These are phyloP conservation scores for Falco concolor DNA, from an alignment of 2,797 vertebrate species.

Conservation along the genomic window DNA sequence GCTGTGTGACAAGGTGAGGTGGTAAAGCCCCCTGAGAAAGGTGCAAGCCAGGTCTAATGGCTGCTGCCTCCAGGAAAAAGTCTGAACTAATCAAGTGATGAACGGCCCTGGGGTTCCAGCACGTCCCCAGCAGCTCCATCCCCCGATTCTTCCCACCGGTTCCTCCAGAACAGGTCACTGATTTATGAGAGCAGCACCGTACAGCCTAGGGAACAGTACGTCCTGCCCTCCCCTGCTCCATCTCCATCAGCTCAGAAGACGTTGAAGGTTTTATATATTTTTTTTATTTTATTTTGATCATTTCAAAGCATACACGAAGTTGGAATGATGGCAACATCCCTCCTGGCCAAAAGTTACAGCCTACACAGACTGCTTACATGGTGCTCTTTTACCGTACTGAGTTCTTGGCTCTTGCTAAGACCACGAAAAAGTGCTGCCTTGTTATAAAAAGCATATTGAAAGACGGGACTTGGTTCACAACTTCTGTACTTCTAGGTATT, in stretches of 20 bases:
- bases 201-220: neutral
- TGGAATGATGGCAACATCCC: neutral
- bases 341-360: neutral
- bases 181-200: neutral
- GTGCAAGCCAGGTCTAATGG: neutral
- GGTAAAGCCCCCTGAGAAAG: neutral
- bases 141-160: neutral
- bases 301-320: neutral
- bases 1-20: neutral
- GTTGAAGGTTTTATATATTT: neutral
- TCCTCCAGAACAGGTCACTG: neutral
- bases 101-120: neutral
- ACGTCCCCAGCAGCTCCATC: neutral
- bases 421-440: neutral
- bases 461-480: too few species aligned
- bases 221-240: neutral
- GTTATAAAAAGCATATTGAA: fast-evolving
- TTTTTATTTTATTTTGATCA: neutral
- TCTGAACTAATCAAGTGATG: neutral
- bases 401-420: neutral
- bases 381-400: fast-evolving
- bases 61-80: neutral
- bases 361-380: fast-evolving
- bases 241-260: neutral
- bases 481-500: neutral